Percentiles rank a stretch among this genome's conserved stretches.
These are phyloP conservation scores for Popillia japonica DNA, from an alignment of 1,140 invertebrate genomes.

Conservation along the genomic window DNA sequence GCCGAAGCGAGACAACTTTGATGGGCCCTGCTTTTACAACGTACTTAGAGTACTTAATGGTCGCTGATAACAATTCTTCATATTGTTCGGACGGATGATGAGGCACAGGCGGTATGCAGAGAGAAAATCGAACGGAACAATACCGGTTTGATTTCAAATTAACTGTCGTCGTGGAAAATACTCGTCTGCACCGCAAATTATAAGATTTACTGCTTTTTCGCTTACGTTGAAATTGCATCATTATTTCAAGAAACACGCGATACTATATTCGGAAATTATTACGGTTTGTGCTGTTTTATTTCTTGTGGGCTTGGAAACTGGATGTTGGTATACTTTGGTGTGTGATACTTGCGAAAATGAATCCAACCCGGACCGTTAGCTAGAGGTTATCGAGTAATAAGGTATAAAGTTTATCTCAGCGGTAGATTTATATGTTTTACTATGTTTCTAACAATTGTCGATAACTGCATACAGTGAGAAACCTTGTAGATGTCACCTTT, in stretches of 20 bases:
- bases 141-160: conserved; percentile 34
- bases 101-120: neutral
- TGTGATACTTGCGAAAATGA: no score
- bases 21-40: conserved; percentile 51
- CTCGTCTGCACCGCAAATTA: neutral
- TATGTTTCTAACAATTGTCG: no score
- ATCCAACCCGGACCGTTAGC: no score
- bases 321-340: no score
- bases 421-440: no score
- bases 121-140: conserved; percentile 1
- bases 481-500: no score
- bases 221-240: conserved; percentile 8
- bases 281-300: no score
- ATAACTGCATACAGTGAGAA: no score
- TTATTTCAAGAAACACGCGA: neutral
- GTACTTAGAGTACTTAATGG: conserved; percentile 51
- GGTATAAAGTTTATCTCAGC: no score
- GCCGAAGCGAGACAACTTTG: conserved; percentile 53
- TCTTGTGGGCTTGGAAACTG: no score
- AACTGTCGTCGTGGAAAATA: neutral
- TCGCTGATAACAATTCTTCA: conserved; percentile 48
- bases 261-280: neutral
- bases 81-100: conserved; percentile 41
- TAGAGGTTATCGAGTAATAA: no score
- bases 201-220: conserved; percentile 11